Percentiles rank a stretch among this genome's conserved stretches.
Evolutionary conservation across 2,113 vertebrate species (phyloP).

Genomic region (Pimephales promelas): DNA sequence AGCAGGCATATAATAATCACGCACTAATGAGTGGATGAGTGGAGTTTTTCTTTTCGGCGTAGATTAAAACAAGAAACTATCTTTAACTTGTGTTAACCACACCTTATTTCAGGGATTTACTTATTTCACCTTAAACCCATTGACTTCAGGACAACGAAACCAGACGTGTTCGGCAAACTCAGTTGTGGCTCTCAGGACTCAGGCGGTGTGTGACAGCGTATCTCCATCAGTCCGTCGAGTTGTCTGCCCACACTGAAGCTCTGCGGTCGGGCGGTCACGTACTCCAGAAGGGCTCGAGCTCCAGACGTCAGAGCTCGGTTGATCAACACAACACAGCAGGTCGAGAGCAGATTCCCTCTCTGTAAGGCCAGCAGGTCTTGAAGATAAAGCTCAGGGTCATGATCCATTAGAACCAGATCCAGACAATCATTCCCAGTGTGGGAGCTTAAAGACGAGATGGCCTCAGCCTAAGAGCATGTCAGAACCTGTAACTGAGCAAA

Average conservation of each 20-base stretch:
- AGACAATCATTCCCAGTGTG: slow-evolving; percentile 46
- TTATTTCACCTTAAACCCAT: too few species aligned
- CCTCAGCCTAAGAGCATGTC: slow-evolving; percentile 62
- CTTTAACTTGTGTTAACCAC: too few species aligned
- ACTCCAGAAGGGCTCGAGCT: slow-evolving; percentile 51
- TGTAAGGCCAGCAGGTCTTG: slow-evolving; percentile 67
- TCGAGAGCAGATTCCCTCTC: slow-evolving; percentile 58
- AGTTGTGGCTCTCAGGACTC: not conserved
- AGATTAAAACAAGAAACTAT: too few species aligned
- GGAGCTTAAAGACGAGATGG: slow-evolving; percentile 57
- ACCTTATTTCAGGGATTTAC: too few species aligned
- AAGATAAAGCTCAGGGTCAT: slow-evolving; percentile 66
- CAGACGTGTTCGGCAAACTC: too few species aligned
- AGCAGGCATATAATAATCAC: too few species aligned
- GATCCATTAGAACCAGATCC: slow-evolving; percentile 73
- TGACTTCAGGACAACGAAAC: too few species aligned
- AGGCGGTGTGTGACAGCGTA: slow-evolving; percentile 29
- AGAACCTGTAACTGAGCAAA: slow-evolving; percentile 71
- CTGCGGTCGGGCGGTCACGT: slow-evolving; percentile 48
- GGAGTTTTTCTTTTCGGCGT: too few species aligned
- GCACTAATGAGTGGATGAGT: too few species aligned
- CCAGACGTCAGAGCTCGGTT: slow-evolving; percentile 43
- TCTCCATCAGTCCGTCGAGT: slow-evolving; percentile 55
- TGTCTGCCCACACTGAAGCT: slow-evolving; percentile 52
- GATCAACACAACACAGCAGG: slow-evolving; percentile 65